These are phyloP conservation scores for Tetragnatha versicolor DNA, from an alignment of 1,140 invertebrate species.

Conservation along the genomic window DNA sequence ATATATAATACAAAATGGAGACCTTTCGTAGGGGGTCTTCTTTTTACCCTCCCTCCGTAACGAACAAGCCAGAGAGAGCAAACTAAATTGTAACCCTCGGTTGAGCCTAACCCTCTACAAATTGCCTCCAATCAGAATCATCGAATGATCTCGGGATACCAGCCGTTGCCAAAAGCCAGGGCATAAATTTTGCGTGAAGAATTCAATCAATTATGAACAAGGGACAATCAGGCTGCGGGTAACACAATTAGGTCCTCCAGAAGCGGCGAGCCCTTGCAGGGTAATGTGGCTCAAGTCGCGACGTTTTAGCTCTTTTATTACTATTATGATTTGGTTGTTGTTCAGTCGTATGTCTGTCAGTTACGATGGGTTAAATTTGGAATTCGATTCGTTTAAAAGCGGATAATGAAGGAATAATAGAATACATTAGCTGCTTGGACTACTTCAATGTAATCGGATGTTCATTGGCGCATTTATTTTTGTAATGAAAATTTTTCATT, in stretches of 20 bases:
- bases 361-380: no score
- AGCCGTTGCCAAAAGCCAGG: constrained; percentile 21
- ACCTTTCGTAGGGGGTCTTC: no score
- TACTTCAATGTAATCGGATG: no score
- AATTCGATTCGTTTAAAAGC: no score
- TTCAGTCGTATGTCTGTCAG: no score
- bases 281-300: background rate
- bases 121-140: constrained; percentile 52
- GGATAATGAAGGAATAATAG: no score
- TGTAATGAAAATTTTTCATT: no score
- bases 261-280: constrained; percentile 9
- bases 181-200: constrained; percentile 52
- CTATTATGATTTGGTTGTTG: no score
- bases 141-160: constrained; percentile 30
- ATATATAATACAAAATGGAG: no score
- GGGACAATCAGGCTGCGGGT: constrained; percentile 33
- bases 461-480: no score
- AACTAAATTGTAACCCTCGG: constrained; percentile 52
- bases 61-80: constrained; percentile 2
- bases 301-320: no score
- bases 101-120: constrained; percentile 36
- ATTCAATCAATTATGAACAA: constrained; percentile 50
- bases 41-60: constrained; percentile 20
- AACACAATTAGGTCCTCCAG: constrained; percentile 48
- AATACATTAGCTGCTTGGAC: no score